Base-by-base conservation (phyloP, 2,797 vertebrate genomes). In the Eutrigla gurnardus region DNA sequence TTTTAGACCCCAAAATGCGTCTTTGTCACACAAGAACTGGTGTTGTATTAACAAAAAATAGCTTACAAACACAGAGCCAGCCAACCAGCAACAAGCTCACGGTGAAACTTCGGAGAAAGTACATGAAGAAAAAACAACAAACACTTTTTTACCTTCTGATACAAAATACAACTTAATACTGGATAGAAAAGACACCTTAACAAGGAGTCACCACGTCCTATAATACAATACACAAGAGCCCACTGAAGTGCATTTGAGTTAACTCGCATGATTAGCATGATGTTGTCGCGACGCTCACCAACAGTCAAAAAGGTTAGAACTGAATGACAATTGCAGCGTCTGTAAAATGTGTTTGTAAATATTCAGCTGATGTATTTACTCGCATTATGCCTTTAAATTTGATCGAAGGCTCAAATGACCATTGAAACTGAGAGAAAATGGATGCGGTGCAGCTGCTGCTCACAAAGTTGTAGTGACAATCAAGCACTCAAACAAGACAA, bases 61-160 rank as follows among this genome's bases (percentile, higher is more conserved):
- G 84, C 88, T 90, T 89, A 90, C 73, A 33, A 70, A 88, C 86
- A 91, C 83, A 78, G 94, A 96, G 96, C 96, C 94, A 94, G 96
- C 95, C 92, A 95, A 92, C 96, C 96, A 97, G 96, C 96, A 96
- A 97, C 95, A 89, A 95, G 95, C 95, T 96, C 94, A 92, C 60
- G 7, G 67, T 75, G 42, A 78, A 80, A 89, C 81, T 67, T 67
- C 60, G 80, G 65, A 75, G 61, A 87, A 79, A 85, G 65, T 52
- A 77, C 68, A 65, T 55, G 59, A 61, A 76, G 64, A 81, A 77
- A 81, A 83, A 77, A 7, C 37, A 25, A 25, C 25, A 25, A 25
- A 81, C 3, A 43, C 12, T 78, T 77, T 79, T 49, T 74, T 36
- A 77, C 74, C 50, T 88, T 80, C 47, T 85, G 87, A 91, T 80